phyloP scores from a whole-genome alignment of 1,140 invertebrate species.

The Trichonephila clavata region DNA sequence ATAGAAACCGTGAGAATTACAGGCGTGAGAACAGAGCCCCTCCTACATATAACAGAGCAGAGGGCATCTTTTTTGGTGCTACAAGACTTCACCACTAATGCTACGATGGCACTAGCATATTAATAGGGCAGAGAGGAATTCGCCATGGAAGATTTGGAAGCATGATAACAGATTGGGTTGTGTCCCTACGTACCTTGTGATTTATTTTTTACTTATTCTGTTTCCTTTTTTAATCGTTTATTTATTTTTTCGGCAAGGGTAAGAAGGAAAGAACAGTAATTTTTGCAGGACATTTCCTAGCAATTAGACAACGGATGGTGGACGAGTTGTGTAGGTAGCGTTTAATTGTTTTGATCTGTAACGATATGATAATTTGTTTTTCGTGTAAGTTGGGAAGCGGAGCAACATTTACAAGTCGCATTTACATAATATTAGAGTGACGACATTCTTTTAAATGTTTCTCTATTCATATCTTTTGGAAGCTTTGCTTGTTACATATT shows the following conservation, averaged over 20 bases:
- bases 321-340: not conserved
- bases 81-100: not conserved
- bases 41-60: conserved; percentile 42
- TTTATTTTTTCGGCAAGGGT: not conserved
- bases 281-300: not conserved
- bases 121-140: conserved; percentile 56
- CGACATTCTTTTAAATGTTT: too few relatives aligned
- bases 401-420: not conserved
- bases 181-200: not conserved
- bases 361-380: not conserved
- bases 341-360: not conserved
- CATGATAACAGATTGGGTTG: conserved; percentile 42
- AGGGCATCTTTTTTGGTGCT: not conserved
- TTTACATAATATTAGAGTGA: too few relatives aligned
- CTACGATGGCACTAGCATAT: conserved; percentile 45
- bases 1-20: conserved; percentile 63
- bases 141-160: not conserved
- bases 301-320: too few relatives aligned
- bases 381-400: not conserved
- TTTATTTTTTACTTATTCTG: conserved; percentile 23
- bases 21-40: conserved; percentile 70
- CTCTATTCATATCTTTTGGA: too few relatives aligned
- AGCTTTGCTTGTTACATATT: too few relatives aligned
- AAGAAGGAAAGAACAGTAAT: not conserved
- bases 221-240: conserved; percentile 12